These are phyloP conservation scores for Cariama cristata DNA, from an alignment of 2,113 vertebrate species.

Conservation along the genomic window DNA sequence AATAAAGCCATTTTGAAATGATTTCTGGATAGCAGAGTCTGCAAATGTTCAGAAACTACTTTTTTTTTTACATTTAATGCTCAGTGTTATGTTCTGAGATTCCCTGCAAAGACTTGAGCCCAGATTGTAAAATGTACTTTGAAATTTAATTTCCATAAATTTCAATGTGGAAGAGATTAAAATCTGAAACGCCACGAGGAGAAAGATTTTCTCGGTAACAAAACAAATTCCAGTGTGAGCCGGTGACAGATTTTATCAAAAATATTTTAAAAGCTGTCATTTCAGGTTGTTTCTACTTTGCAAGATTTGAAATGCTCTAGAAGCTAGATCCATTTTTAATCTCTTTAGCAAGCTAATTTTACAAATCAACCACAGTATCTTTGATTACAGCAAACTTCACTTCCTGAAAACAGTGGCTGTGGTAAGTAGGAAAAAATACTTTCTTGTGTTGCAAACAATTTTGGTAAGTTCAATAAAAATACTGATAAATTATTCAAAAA, in stretches of 20 bases:
- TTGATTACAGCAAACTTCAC: not conserved
- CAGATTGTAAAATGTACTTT: constrained; percentile 11
- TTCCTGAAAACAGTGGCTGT: not conserved
- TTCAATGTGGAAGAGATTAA: constrained; percentile 48
- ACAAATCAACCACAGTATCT: not conserved
- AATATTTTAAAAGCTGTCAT: constrained; percentile 40
- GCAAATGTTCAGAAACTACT: not conserved
- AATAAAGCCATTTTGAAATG: not conserved
- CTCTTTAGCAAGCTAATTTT: not conserved
- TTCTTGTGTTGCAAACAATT: not conserved
- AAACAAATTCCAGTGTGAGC: constrained; percentile 18
- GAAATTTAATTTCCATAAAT: constrained; percentile 26
- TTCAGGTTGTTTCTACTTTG: not conserved
- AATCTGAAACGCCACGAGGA: not conserved
- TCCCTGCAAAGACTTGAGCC: not conserved
- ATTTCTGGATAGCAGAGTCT: constrained; percentile 10
- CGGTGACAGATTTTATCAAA: constrained; percentile 46
- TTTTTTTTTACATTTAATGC: not conserved
- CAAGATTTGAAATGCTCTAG: not conserved
- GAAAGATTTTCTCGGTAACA: not conserved
- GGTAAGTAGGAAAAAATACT: not conserved
- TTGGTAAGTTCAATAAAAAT: not conserved
- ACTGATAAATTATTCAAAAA: not conserved
- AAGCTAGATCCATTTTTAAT: not conserved
- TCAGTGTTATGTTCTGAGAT: not conserved